Conservation (phyloP, 2,888 invertebrate genomes). For the Phengaris arion region DNA sequence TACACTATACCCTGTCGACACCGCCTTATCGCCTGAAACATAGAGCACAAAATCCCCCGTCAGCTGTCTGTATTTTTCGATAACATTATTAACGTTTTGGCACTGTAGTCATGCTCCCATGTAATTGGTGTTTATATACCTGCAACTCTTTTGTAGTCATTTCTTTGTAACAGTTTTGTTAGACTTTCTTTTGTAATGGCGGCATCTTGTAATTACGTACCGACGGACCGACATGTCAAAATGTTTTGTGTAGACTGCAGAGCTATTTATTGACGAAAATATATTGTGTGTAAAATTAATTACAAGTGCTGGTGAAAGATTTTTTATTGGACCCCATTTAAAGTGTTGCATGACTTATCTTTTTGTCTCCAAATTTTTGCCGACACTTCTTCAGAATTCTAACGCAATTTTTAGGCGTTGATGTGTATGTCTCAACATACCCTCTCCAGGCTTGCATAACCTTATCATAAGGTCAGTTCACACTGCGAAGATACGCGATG, state of each 20-base stretch:
- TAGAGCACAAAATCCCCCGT: not conserved
- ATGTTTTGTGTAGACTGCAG: slow-evolving; percentile 4
- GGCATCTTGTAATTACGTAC: not conserved
- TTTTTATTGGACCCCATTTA: not conserved
- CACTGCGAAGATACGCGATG: too few relatives aligned
- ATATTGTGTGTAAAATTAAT: slow-evolving; percentile 7
- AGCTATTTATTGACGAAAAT: not conserved
- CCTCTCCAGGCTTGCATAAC: too few relatives aligned
- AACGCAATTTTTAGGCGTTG: too few relatives aligned
- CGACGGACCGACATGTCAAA: slow-evolving; percentile 16
- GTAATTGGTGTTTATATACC: slow-evolving; percentile 22
- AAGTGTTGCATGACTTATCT: not conserved
- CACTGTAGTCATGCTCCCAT: slow-evolving; percentile 20
- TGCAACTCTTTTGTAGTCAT: slow-evolving; percentile 11
- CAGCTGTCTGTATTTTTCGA: not conserved
- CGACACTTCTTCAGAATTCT: not conserved
- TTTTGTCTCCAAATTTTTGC: not conserved
- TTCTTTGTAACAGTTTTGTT: slow-evolving; percentile 18
- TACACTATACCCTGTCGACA: not conserved
- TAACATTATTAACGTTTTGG: slow-evolving; percentile 7
- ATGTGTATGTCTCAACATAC: too few relatives aligned
- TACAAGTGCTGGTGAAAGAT: not conserved
- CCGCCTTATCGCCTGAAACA: not conserved
- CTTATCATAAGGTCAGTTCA: too few relatives aligned
- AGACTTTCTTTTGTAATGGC: slow-evolving; percentile 9